A percentile compares a stretch with the other conserved stretches of the same genome.
Conservation (phyloP, 2,113 vertebrate genomes). For the Gopherus evgoodei region DNA sequence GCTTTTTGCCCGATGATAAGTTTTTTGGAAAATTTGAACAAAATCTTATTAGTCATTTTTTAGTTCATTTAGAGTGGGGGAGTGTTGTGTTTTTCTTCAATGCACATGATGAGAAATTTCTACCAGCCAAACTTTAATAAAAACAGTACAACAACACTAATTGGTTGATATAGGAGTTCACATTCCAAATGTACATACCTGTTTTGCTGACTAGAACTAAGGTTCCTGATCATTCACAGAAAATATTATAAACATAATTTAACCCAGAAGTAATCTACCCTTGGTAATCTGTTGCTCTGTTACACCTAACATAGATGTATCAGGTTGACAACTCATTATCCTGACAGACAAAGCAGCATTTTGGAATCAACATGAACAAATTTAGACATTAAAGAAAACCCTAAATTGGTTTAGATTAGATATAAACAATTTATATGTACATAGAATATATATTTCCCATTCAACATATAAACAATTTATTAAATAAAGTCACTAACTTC, state of each 20-base stretch:
- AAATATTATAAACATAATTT: neutral
- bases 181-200: neutral
- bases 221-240: neutral
- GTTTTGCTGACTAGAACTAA: neutral
- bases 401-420: neutral
- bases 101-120: neutral
- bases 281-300: neutral
- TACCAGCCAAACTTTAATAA: neutral
- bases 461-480: neutral
- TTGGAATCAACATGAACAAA: neutral
- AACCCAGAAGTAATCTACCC: neutral
- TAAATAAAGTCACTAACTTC: neutral
- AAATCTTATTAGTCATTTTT: neutral
- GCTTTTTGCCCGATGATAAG: slow-evolving; percentile 5
- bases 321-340: neutral
- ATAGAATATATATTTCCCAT: neutral
- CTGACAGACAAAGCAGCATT: neutral
- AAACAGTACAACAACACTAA: neutral
- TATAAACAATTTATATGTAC: neutral
- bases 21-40: neutral
- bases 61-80: neutral
- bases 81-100: neutral
- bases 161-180: neutral
- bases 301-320: neutral
- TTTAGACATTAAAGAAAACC: neutral